Evolutionary conservation across 2,113 vertebrate species (phyloP), one percentile per base, ranked within the genome.

Genomic region (Erythrocercus mccallii): DNA sequence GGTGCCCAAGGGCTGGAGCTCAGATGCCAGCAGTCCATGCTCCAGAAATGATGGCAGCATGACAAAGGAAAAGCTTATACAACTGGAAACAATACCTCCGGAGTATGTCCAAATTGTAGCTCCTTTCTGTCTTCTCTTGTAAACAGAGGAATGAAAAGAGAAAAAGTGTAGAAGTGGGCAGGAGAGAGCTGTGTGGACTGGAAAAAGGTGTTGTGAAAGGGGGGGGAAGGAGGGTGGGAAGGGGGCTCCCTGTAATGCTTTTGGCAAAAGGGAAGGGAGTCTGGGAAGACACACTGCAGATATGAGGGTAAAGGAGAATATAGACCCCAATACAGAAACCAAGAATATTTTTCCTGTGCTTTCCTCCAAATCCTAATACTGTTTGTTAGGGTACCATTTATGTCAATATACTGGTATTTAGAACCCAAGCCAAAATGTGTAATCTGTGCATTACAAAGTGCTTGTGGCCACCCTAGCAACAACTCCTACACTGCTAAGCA

Each of bases 41-140:
- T 38, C 1, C 0, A 21, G 54, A 73, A 38, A 11, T 33, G 10
- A 44, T 30, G 1, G 1, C n/a, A 35, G 17, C 0, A 2, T 61
- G 33, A 38, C 48, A 58, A 76, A 70, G 35, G 9, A 0, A 6
- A 50, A 61, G 33, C n/a, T 65, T 13, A 6, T 18, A 31, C 9
- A 38, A 3, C 24, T 81, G 37, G 37, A 61, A 83, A 57, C 22
- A 66, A 10, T n/a, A 31, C 15, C 16, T 77, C 77, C 60, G 57
- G 61, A 61, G 3, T 9, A 6, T 17, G 48, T 53, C 53, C 54
- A 80, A 44, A 24, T 0, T 74, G 42, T 45, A 33, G 57, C n/a
- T 86, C 31, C 38, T 77, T 77, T 88, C 37, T 61, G 40, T 24
- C 37, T 68, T 19, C n/a, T 73, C 31, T 53, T 45, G 19, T 54